Base-by-base conservation (phyloP, 2,888 invertebrate species). In the Mallateleia sp. region DNA sequence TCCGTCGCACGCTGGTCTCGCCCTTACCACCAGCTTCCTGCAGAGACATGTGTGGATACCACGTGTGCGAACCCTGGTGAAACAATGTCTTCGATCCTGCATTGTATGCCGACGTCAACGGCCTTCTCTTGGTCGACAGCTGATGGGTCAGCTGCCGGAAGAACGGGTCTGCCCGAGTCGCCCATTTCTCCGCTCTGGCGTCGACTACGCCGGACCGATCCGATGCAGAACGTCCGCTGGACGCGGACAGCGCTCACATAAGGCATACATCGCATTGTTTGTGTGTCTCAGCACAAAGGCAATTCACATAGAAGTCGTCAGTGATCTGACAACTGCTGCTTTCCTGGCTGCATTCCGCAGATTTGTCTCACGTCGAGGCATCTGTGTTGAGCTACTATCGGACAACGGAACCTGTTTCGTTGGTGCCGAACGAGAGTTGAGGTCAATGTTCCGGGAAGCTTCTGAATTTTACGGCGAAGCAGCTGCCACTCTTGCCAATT, bases 181-280 rank as follows among this genome's bases (percentile, higher is more conserved):
- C 2, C 25, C 56, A 1, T 56, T 56, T 14, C 28, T 28, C 15
- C 25, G 14, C 3, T 56, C 58, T 1, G 58, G 58, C n/a, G 58
- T 58, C 18, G 58, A 58, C 20, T 58, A 20, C 20, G 58, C 58
- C 2, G 58, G 52, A 20, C 52, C 52, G 3, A 52, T 52, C 22
- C 52, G 52, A 9, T 42, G 42, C n/a, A n/a, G 47, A 18, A 47
- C 66, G 2, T 66, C 66, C 7, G n/a, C 28, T 9, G 66, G 66
- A 20, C 25, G 66, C 2, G 66, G 66, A 18, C 47, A 47, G 2
- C n/a, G 9, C 1, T 47, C 66, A 3, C 25, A 9, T 15, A 66
- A 66, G 6, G 66, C 60, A 9, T 74, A 47, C 8, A 47, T 74
- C 20, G 60, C 60, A 4, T 11, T 74, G 20, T 74, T 74, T 22